phyloP scores from a whole-genome alignment of 2,797 vertebrate species.

The Halcyon smyrnensis region DNA sequence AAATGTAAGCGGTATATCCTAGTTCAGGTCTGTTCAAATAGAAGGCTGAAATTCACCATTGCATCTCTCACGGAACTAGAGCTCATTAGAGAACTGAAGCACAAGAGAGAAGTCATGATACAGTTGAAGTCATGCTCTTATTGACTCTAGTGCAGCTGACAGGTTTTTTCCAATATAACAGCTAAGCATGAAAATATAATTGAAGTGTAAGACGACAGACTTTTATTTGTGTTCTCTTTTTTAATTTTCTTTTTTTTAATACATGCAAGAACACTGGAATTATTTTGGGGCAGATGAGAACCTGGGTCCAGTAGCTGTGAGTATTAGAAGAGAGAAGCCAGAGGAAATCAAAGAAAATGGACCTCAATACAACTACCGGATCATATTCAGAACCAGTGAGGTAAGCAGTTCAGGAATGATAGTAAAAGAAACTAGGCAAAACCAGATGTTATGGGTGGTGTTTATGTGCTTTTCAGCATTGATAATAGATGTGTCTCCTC shows the following conservation, averaged over 20 bases:
- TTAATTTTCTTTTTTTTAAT: background rate
- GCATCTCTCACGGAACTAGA: background rate
- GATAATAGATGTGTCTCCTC: background rate
- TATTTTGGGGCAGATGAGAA: slow-evolving; percentile 96
- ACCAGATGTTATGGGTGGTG: background rate
- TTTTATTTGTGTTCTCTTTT: background rate
- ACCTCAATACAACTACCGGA: slow-evolving; percentile 92
- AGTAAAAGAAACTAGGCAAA: background rate
- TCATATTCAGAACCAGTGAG: slow-evolving; percentile 97
- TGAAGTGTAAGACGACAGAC: background rate
- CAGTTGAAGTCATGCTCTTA: background rate
- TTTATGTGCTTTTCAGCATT: background rate
- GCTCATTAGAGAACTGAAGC: background rate
- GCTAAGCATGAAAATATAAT: background rate
- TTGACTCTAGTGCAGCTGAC: background rate
- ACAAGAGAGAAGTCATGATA: background rate
- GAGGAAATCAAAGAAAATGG: slow-evolving; percentile 96
- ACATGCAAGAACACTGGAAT: slow-evolving; percentile 91
- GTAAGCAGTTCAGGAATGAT: slow-evolving; percentile 76
- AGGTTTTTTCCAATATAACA: background rate
- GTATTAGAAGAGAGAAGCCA: slow-evolving; percentile 92
- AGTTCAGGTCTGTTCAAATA: background rate
- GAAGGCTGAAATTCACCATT: too few species aligned
- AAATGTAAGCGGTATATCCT: background rate
- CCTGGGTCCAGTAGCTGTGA: slow-evolving; percentile 94